phyloP scores from a whole-genome alignment of 2,113 vertebrate species.

The Xyrauchen texanus region DNA sequence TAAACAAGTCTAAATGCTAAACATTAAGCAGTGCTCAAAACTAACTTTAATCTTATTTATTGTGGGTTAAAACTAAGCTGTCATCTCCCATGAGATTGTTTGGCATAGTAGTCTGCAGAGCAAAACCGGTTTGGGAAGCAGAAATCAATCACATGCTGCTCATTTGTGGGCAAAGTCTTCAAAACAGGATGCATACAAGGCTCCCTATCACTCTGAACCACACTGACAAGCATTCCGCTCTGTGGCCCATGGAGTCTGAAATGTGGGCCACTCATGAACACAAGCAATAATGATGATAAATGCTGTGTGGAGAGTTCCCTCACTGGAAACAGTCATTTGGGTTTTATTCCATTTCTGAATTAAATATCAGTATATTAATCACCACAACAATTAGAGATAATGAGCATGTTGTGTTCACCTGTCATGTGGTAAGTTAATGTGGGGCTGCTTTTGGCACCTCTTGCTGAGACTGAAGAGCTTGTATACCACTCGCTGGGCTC shows the following conservation, averaged over 20 bases:
- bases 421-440: conserved; percentile 85
- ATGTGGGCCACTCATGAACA: conserved; percentile 31
- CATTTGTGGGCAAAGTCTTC: conserved; percentile 52
- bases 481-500: conserved; percentile 90
- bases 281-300: conserved; percentile 61
- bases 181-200: background rate
- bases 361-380: conserved; percentile 25
- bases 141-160: conserved; percentile 61
- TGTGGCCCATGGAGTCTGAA: conserved; percentile 42
- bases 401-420: conserved; percentile 77
- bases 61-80: conserved; percentile 48
- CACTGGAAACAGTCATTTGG: conserved; percentile 16
- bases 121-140: conserved; percentile 52
- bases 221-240: conserved; percentile 54
- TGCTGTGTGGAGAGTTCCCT: conserved; percentile 45
- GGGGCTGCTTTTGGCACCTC: conserved; percentile 90
- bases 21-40: background rate
- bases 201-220: conserved; percentile 50
- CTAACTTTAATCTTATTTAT: conserved; percentile 52
- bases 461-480: conserved; percentile 97
- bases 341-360: conserved; percentile 26
- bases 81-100: conserved; percentile 33
- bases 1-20: conserved; percentile 55
- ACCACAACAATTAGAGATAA: conserved; percentile 16
- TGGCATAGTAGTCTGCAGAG: conserved; percentile 45